These are phyloP conservation scores for Henricia sp. DNA, from an alignment of 53 echinoderm and acorn worm species.

Conservation along the genomic window DNA sequence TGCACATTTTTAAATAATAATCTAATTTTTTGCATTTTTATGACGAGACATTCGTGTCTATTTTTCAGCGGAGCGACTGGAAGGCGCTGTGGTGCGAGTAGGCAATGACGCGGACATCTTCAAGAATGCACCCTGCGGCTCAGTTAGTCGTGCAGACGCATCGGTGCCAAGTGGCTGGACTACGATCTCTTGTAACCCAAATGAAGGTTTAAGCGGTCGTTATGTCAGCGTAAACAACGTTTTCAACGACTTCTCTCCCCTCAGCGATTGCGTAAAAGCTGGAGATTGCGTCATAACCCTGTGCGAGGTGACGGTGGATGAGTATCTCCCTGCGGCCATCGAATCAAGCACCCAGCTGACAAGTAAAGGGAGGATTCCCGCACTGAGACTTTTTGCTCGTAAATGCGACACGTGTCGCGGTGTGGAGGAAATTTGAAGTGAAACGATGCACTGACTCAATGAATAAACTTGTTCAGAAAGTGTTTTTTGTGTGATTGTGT, in stretches of 20 bases:
- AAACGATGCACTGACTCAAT: too few relatives aligned
- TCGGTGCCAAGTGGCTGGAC: not conserved
- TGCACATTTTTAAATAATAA: too few relatives aligned
- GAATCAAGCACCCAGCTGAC: too few relatives aligned
- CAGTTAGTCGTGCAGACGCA: not conserved
- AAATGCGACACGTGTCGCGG: too few relatives aligned
- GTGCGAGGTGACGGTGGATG: not conserved
- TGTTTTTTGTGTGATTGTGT: too few relatives aligned
- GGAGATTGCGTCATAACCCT: not conserved
- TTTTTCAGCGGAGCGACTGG: not conserved
- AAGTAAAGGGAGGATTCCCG: too few relatives aligned
- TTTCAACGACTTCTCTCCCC: too few relatives aligned
- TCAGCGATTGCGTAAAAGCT: not conserved
- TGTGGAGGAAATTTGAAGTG: too few relatives aligned
- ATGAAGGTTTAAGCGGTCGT: not conserved
- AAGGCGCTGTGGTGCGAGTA: not conserved
- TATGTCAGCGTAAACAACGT: not conserved
- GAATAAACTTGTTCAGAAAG: too few relatives aligned
- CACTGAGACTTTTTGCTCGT: too few relatives aligned
- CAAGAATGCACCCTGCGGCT: not conserved
- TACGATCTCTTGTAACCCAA: not conserved
- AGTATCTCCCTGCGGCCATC: too few relatives aligned
- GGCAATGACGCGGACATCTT: not conserved
- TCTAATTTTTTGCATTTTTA: too few relatives aligned
- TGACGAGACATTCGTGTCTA: not conserved